phyloP scores from a whole-genome alignment of 92 coral and sea anemone genomes.

The Muricea muricata region DNA sequence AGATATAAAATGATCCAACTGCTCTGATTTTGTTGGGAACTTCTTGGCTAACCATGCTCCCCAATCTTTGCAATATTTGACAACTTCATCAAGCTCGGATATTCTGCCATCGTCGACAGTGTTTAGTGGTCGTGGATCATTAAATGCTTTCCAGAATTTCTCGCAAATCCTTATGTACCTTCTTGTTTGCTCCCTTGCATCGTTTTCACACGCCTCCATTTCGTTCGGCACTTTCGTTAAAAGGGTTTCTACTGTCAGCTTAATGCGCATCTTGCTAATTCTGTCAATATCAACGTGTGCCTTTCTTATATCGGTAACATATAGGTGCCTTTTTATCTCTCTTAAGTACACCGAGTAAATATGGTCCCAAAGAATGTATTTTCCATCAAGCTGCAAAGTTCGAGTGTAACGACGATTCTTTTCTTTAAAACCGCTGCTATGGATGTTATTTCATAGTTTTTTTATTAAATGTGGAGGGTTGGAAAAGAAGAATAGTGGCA shows the following conservation, averaged over 20 bases:
- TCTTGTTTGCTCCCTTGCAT: slow-evolving; percentile 7
- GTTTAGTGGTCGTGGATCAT: slow-evolving; percentile 9
- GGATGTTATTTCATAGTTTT: too few relatives aligned
- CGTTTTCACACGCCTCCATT: slow-evolving; percentile 23
- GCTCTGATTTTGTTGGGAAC: slow-evolving; percentile 21
- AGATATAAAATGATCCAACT: too few relatives aligned
- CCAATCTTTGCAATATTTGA: background rate
- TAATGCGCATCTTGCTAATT: slow-evolving; percentile 34
- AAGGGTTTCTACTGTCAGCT: slow-evolving; percentile 38
- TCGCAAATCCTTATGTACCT: slow-evolving; percentile 3
- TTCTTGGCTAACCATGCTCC: background rate
- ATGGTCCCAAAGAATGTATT: too few relatives aligned
- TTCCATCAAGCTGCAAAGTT: too few relatives aligned
- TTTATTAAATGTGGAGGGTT: too few relatives aligned
- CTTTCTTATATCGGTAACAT: slow-evolving; percentile 26
- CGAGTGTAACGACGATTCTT: too few relatives aligned
- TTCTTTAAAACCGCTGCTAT: too few relatives aligned
- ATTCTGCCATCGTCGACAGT: slow-evolving; percentile 9
- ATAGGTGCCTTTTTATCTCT: slow-evolving; percentile 37
- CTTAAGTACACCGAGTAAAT: slow-evolving; percentile 37
- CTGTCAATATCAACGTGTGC: slow-evolving; percentile 48
- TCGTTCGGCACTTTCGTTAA: too few relatives aligned
- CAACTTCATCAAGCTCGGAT: background rate
- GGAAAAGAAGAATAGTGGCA: too few relatives aligned
- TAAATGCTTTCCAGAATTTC: slow-evolving; percentile 42